Evolutionary conservation across 2,797 vertebrate genomes (phyloP).

Genomic region (Benthosema pterotum): DNA sequence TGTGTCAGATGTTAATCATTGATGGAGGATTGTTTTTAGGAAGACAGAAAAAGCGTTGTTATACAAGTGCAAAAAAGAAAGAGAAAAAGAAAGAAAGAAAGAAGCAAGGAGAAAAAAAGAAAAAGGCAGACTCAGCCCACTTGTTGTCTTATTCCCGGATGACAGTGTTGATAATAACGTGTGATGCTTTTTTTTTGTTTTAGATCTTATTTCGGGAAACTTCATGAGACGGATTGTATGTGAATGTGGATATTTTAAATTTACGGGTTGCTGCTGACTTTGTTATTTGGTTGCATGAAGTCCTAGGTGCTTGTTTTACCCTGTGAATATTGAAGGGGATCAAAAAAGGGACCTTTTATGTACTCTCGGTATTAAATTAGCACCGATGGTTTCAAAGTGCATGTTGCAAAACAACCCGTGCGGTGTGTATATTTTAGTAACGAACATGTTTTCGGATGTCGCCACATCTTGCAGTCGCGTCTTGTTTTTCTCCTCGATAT

Average conservation of each 20-base stretch:
- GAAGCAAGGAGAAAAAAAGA: neutral
- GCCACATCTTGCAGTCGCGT: conserved; percentile 42
- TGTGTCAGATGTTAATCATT: conserved; percentile 73
- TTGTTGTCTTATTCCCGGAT: conserved; percentile 48
- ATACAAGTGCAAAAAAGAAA: conserved; percentile 63
- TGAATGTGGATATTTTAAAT: conserved; percentile 25
- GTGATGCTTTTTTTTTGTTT: conserved; percentile 42
- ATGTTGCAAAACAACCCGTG: conserved; percentile 41
- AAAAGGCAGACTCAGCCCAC: conserved; percentile 59
- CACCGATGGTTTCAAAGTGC: too few species aligned
- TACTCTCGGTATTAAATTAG: too few species aligned
- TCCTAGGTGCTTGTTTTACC: too few species aligned
- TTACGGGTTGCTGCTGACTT: conserved; percentile 40
- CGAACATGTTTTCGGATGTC: conserved; percentile 55
- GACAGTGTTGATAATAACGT: conserved; percentile 33
- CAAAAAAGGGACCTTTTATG: too few species aligned
- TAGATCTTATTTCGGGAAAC: neutral
- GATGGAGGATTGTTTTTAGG: conserved; percentile 63
- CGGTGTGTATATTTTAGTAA: conserved; percentile 66
- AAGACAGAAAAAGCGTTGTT: conserved; percentile 64
- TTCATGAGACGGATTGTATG: conserved; percentile 34
- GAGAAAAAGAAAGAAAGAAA: neutral
- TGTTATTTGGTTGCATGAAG: conserved; percentile 49
- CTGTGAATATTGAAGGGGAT: too few species aligned
- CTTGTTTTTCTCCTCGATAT: conserved; percentile 29